Evolutionary conservation across 2,797 vertebrate genomes (phyloP), one percentile per base, ranked within the genome.

Genomic region (Brachyalestes nurse): DNA sequence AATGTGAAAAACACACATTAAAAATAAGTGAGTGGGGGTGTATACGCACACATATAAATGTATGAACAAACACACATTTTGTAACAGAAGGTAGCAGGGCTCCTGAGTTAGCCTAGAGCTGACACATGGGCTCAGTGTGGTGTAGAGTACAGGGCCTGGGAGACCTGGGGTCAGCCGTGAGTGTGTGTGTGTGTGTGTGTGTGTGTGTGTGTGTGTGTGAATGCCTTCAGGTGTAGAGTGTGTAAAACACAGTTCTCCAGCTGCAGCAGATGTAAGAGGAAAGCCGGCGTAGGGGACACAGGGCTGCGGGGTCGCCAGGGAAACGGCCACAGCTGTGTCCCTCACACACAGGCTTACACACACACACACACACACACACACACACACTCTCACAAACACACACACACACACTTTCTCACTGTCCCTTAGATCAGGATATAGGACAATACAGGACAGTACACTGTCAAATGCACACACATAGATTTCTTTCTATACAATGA

Each of bases 141-240:
- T 42, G 67, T 70, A 51, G 12, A 47, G 38, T 55, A 60, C n/a
- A 77, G 73, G 81, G 75, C 77, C 74, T 82, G 64, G 19, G 78
- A 85, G 75, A 85, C 84, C 81, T 66, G 53, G 71, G 81, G 84
- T 82, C 76, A 81, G 58, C 75, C 66, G 61, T 85, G 74, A 74
- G 80, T 86, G 67, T 60, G 61, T 66, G 61, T 74, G 73, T 84
- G 82, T 81, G 67, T 60, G 61, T 66, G 61, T 74, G 73, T 84
- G 82, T 81, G 83, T 79, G 81, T 82, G 72, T 83, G 84, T 83
- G 82, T 81, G 71, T 67, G 51, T 61, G 38, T 61, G 62, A 71
- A 85, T 91, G 88, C 90, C 90, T 94, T 93, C 91, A 93, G 93
- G 92, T 93, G 92, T 86, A 82, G 82, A 80, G 85, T 89, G 87